Evolutionary conservation across 2,113 vertebrate genomes (phyloP).

Genomic region (Cinclus mexicanus): DNA sequence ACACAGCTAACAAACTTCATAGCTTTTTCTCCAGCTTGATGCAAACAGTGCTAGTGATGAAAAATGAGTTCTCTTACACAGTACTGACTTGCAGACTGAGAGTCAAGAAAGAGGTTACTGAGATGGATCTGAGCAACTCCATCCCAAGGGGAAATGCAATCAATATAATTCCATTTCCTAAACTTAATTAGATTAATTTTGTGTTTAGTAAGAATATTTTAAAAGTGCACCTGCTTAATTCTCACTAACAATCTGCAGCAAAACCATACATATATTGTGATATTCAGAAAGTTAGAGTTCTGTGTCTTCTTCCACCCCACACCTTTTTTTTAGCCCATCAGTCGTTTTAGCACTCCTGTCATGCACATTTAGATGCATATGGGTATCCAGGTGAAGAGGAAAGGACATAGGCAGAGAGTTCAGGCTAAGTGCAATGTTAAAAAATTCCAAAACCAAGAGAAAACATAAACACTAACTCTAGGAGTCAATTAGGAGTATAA

Average conservation of each 20-base stretch:
- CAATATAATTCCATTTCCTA: neutral
- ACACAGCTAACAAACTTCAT: neutral
- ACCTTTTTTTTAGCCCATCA: neutral
- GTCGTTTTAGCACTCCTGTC: neutral
- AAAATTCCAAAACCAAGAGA: neutral
- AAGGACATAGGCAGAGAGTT: neutral
- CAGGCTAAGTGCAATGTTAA: neutral
- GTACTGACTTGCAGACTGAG: neutral
- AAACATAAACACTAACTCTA: neutral
- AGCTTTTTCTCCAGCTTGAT: neutral
- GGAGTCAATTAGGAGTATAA: neutral
- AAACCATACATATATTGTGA: neutral
- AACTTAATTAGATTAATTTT: neutral
- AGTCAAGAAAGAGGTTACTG: neutral
- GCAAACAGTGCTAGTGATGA: neutral
- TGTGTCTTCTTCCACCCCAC: neutral
- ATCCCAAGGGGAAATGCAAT: neutral
- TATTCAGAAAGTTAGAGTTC: neutral
- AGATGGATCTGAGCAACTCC: neutral
- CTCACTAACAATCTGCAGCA: neutral
- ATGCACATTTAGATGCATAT: fast-evolving
- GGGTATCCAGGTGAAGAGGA: neutral
- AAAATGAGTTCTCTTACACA: neutral
- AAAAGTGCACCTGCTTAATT: neutral
- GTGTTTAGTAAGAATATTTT: neutral